Evolutionary conservation across 2,888 invertebrate genomes (phyloP).

Genomic region (Cantharis rufa): DNA sequence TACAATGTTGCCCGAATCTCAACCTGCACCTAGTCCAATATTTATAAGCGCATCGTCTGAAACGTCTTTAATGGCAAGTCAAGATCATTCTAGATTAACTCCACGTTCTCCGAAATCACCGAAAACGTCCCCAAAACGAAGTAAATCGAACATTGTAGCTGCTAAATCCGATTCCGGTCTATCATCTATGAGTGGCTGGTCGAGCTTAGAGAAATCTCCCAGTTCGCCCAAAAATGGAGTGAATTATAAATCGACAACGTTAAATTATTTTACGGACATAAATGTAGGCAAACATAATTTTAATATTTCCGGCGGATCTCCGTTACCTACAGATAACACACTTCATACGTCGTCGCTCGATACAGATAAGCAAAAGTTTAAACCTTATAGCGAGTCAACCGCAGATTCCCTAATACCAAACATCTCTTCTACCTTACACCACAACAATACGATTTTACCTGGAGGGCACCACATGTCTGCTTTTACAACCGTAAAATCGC

Average conservation of each 20-base stretch:
- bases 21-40: constrained; percentile 51
- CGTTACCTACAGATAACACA: constrained; percentile 29
- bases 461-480: constrained; percentile 61
- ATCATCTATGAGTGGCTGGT: constrained; percentile 87
- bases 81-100: constrained; percentile 59
- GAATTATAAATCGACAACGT: constrained; percentile 33
- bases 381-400: constrained; percentile 60
- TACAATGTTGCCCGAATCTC: constrained; percentile 38
- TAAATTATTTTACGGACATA: constrained; percentile 39
- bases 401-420: constrained; percentile 58
- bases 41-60: constrained; percentile 54
- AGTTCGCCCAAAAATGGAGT: constrained; percentile 70
- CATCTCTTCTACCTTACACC: constrained; percentile 39
- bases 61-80: constrained; percentile 47
- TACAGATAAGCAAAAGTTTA: constrained; percentile 50
- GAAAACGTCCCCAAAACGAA: constrained; percentile 71
- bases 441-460: constrained; percentile 48
- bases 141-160: constrained; percentile 68
- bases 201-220: constrained; percentile 83
- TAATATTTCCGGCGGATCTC: constrained; percentile 25
- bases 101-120: constrained; percentile 73
- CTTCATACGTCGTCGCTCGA: constrained; percentile 43
- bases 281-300: constrained; percentile 23
- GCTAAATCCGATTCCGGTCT: constrained; percentile 86
- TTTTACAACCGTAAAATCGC: constrained; percentile 61